These are phyloP conservation scores for Magallana gigas DNA, from an alignment of 1,140 invertebrate genomes.

Conservation along the genomic window DNA sequence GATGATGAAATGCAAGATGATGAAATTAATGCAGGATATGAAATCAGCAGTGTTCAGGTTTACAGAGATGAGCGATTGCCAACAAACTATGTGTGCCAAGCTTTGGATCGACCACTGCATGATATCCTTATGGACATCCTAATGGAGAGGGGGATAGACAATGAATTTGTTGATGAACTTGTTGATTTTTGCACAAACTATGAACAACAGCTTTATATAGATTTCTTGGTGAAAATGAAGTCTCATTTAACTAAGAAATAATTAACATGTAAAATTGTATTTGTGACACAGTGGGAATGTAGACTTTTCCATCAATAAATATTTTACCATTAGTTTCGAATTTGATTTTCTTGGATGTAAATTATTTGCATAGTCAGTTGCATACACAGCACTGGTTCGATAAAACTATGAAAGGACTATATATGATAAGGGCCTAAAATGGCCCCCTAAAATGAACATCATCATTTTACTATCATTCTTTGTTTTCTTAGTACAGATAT, in stretches of 20 bases:
- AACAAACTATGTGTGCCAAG: conserved; percentile 7
- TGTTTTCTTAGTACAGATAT: too few relatives aligned
- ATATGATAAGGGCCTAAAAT: too few relatives aligned
- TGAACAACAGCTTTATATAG: conserved; percentile 93
- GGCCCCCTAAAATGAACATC: too few relatives aligned
- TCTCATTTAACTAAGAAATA: conserved; percentile 82
- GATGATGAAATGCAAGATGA: neutral
- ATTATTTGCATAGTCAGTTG: too few relatives aligned
- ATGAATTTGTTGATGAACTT: conserved; percentile 93
- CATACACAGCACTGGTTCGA: too few relatives aligned
- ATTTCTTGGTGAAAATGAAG: conserved; percentile 90
- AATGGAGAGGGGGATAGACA: conserved; percentile 94
- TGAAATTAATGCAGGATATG: neutral
- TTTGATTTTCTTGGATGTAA: too few relatives aligned
- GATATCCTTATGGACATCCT: conserved; percentile 95
- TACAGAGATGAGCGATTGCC: neutral
- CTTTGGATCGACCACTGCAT: conserved; percentile 83
- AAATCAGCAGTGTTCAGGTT: neutral
- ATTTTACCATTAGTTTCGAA: too few relatives aligned
- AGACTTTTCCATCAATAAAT: too few relatives aligned
- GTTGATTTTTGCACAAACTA: conserved; percentile 92
- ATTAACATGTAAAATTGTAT: neutral
- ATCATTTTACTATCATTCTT: too few relatives aligned
- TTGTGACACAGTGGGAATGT: too few relatives aligned
- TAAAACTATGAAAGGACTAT: too few relatives aligned